A percentile compares a stretch with the other conserved stretches of the same genome.
Conservation (phyloP, 2,888 invertebrate species). For the Argyresthia goedartella region DNA sequence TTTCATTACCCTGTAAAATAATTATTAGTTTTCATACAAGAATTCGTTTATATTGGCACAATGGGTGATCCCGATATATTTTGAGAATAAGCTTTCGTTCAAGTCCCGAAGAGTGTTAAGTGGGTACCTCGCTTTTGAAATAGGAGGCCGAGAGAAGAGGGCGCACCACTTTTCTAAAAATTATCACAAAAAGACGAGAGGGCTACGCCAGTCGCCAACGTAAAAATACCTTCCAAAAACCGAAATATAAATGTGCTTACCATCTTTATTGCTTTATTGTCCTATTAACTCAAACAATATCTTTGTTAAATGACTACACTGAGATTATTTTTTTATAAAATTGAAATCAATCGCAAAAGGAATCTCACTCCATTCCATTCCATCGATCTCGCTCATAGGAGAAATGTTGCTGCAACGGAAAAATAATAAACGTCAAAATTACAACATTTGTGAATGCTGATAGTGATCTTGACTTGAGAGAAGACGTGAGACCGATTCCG, state of each 20-base stretch:
- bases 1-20: slow-evolving; percentile 91
- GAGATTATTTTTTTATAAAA: not conserved
- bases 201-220: not conserved
- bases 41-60: not conserved
- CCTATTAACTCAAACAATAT: not conserved
- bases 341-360: slow-evolving; percentile 20
- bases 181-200: not conserved
- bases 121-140: not conserved
- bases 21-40: not conserved
- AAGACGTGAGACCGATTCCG: no score
- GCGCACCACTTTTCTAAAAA: not conserved
- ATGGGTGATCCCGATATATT: not conserved
- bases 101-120: not conserved
- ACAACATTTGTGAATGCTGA: no score
- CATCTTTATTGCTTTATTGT: not conserved
- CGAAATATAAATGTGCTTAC: not conserved
- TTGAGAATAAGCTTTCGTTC: not conserved
- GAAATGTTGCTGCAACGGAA: slow-evolving; percentile 4
- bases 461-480: no score
- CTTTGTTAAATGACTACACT: not conserved
- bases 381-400: slow-evolving; percentile 22
- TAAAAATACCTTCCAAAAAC: not conserved
- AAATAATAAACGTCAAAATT: not conserved
- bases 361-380: slow-evolving; percentile 17
- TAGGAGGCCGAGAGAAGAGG: not conserved